A percentile compares a stretch with the other conserved stretches of the same genome.
Evolutionary conservation across 2,888 invertebrate genomes (phyloP).

Genomic region (Spilosoma lubricipeda): DNA sequence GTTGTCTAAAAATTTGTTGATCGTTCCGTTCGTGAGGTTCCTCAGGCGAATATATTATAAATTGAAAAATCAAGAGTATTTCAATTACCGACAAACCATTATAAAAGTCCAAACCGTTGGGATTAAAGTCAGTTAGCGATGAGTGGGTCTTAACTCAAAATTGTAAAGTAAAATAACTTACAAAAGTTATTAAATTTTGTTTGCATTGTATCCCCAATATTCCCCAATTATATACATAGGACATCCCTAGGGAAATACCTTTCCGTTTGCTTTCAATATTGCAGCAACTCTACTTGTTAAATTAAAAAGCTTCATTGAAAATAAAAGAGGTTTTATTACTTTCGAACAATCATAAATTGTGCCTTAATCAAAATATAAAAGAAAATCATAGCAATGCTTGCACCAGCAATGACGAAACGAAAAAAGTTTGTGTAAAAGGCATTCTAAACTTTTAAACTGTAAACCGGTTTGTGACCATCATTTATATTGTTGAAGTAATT

Average conservation of each 20-base stretch:
- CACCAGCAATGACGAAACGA: background rate
- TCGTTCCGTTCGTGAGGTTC: too few species aligned
- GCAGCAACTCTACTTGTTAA: conserved; percentile 19
- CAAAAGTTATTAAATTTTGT: conserved; percentile 46
- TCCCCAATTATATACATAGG: conserved; percentile 45
- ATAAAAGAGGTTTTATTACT: background rate
- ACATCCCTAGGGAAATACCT: conserved; percentile 60
- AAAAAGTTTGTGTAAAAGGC: background rate
- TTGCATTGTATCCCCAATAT: conserved; percentile 52
- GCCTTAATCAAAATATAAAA: background rate
- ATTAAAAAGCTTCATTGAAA: background rate
- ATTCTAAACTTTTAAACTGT: conserved; percentile 30
- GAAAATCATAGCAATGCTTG: background rate
- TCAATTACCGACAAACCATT: background rate
- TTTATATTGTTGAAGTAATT: conserved; percentile 71
- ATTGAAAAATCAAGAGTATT: background rate
- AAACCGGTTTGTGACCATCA: conserved; percentile 42
- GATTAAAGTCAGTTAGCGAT: conserved; percentile 5
- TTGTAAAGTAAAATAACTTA: conserved; percentile 34
- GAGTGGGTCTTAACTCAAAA: conserved; percentile 22
- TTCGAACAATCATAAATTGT: background rate
- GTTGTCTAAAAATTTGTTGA: too few species aligned
- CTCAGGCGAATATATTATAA: background rate
- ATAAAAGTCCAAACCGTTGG: conserved; percentile 10
- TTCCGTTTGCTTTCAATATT: conserved; percentile 56